Conservation (phyloP, 2,113 vertebrate species). For the Empidonax alnorum region DNA sequence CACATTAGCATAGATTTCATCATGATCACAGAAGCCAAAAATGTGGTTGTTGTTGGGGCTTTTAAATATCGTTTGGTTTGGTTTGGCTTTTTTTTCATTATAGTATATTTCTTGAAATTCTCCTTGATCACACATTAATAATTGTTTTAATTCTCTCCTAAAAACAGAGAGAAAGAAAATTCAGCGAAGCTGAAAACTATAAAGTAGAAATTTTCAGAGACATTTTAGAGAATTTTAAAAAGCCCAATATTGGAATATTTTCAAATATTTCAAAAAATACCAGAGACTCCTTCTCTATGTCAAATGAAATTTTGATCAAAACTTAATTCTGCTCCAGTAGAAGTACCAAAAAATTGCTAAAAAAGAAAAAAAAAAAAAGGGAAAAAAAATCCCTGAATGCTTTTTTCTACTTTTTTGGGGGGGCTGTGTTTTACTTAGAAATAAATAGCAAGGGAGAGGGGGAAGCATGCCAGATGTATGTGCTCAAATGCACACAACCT, state of each 20-base stretch:
- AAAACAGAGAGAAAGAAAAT: background rate
- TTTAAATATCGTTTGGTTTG: background rate
- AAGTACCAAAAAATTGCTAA: background rate
- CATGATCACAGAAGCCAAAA: no score
- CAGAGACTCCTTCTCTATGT: background rate
- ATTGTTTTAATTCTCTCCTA: background rate
- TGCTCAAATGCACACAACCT: background rate
- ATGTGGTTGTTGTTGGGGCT: background rate
- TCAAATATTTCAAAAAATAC: background rate
- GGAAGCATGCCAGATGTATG: fast-evolving
- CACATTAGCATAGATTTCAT: background rate
- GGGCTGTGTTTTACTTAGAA: background rate
- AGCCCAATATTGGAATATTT: background rate
- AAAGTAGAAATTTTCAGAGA: background rate
- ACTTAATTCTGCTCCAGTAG: background rate
- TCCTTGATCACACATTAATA: background rate
- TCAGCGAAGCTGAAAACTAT: background rate
- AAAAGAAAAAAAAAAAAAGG: background rate
- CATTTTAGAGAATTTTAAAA: background rate
- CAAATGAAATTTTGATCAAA: background rate
- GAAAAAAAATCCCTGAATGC: no score
- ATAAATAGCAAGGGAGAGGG: background rate
- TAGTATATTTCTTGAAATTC: background rate
- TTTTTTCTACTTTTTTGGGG: background rate
- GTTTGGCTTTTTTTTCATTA: background rate